A percentile compares a stretch with the other conserved stretches of the same genome.
These are phyloP conservation scores for Dunckerocampus dactyliophorus DNA, from an alignment of 2,113 vertebrate species.

Conservation along the genomic window DNA sequence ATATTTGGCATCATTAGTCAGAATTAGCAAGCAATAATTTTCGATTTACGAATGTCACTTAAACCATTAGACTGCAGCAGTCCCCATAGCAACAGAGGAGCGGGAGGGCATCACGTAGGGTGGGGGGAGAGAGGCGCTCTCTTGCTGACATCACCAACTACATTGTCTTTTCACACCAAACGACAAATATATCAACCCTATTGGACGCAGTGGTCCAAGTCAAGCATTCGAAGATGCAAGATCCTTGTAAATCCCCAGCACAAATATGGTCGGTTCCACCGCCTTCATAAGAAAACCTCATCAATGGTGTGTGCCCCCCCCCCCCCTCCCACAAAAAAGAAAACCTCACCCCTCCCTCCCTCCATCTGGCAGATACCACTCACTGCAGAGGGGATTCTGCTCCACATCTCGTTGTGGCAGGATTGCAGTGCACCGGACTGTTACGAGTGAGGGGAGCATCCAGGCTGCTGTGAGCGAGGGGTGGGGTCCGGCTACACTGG, in stretches of 20 bases:
- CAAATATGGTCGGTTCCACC: constrained; percentile 63
- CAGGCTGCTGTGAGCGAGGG: constrained; percentile 71
- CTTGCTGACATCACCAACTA: background rate
- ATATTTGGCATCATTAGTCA: too few relatives aligned
- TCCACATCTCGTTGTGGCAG: constrained; percentile 69
- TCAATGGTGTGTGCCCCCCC: background rate
- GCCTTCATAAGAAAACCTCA: constrained; percentile 34
- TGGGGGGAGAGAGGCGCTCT: constrained; percentile 6
- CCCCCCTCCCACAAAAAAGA: too few relatives aligned
- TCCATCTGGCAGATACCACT: constrained; percentile 70
- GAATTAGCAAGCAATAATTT: too few relatives aligned
- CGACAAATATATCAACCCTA: background rate
- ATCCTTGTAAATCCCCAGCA: constrained; percentile 15
- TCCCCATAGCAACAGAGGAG: constrained; percentile 77
- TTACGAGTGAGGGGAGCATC: constrained; percentile 68
- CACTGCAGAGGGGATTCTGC: constrained; percentile 53
- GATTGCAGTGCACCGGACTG: constrained; percentile 72
- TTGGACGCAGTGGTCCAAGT: background rate
- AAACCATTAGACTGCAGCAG: constrained; percentile 66
- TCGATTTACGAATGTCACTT: background rate
- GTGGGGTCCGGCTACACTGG: constrained; percentile 74
- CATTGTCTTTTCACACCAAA: constrained; percentile 1
- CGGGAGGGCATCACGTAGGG: constrained; percentile 38
- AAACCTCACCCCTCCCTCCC: constrained; percentile 43
- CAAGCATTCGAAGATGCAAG: constrained; percentile 16